Percentiles rank a stretch among this genome's conserved stretches.
phyloP scores from a whole-genome alignment of 2,888 invertebrate genomes.

The Eledone cirrhosa region DNA sequence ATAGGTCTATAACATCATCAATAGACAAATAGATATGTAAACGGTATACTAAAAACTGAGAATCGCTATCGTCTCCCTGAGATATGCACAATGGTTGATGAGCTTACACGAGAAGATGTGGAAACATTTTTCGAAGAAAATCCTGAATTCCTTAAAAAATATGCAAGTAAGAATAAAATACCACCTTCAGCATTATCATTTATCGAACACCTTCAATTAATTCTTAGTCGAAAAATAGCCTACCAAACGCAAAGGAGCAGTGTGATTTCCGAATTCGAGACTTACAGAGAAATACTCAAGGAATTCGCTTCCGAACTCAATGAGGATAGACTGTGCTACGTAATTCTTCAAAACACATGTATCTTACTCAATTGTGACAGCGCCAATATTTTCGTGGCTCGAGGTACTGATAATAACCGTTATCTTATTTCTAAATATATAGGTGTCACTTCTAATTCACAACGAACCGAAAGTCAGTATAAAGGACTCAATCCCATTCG shows the following conservation, averaged over 20 bases:
- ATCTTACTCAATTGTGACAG: conserved; percentile 87
- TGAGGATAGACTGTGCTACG: conserved; percentile 93
- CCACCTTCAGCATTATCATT: too few species aligned
- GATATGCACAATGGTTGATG: conserved; percentile 2
- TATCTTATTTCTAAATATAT: conserved; percentile 92
- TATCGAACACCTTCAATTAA: too few species aligned
- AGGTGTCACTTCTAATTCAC: conserved; percentile 91
- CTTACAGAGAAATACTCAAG: conserved; percentile 95
- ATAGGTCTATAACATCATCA: too few species aligned
- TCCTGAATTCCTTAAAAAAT: conserved; percentile 56
- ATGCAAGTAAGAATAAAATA: conserved; percentile 47
- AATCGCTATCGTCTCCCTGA: too few species aligned
- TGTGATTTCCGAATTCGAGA: conserved; percentile 85
- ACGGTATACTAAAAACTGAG: too few species aligned
- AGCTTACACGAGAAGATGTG: conserved; percentile 45
- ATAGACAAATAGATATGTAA: too few species aligned
- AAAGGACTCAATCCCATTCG: conserved; percentile 58
- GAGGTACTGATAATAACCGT: conserved; percentile 79
- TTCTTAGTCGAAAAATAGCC: too few species aligned
- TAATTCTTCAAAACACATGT: conserved; percentile 93
- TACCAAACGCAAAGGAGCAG: too few species aligned
- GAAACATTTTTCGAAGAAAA: conserved; percentile 52
- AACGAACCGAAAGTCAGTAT: conserved; percentile 59
- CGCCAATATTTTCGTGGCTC: conserved; percentile 89
- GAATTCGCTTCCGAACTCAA: conserved; percentile 96